phyloP scores from a whole-genome alignment of 2,888 invertebrate species.

The Rhimphoctona megacephalus region DNA sequence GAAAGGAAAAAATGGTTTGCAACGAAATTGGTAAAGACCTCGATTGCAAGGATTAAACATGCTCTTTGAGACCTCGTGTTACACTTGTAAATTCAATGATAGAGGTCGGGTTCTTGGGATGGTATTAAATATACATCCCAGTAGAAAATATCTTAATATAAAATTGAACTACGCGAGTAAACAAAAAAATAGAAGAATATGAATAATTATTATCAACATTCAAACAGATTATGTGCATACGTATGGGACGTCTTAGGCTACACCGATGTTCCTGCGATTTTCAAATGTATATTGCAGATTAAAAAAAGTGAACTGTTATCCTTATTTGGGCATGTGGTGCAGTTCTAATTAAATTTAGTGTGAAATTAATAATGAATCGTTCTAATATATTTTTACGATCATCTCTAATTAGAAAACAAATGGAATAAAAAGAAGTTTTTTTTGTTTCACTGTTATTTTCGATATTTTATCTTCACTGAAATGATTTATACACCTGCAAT shows the following conservation, averaged over 20 bases:
- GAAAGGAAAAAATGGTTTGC: slow-evolving; percentile 8
- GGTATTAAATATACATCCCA: background rate
- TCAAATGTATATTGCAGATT: background rate
- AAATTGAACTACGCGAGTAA: background rate
- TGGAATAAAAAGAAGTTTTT: background rate
- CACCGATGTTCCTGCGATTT: background rate
- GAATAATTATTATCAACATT: slow-evolving; percentile 2
- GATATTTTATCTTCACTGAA: background rate
- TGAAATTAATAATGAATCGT: background rate
- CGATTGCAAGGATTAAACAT: slow-evolving; percentile 47
- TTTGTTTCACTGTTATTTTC: background rate
- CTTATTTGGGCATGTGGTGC: background rate
- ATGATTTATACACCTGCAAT: background rate
- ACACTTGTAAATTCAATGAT: slow-evolving; percentile 15
- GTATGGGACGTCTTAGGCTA: background rate
- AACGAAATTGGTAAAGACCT: slow-evolving; percentile 64
- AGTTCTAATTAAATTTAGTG: background rate
- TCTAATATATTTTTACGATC: background rate
- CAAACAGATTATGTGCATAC: background rate
- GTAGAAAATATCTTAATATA: background rate
- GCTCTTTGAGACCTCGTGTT: slow-evolving; percentile 41
- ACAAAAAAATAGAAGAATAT: background rate
- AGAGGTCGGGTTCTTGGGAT: slow-evolving; percentile 43
- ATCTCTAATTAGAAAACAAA: background rate
- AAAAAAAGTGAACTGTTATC: background rate